phyloP scores from a whole-genome alignment of 2,113 vertebrate genomes.

The Menidia beryllina region DNA sequence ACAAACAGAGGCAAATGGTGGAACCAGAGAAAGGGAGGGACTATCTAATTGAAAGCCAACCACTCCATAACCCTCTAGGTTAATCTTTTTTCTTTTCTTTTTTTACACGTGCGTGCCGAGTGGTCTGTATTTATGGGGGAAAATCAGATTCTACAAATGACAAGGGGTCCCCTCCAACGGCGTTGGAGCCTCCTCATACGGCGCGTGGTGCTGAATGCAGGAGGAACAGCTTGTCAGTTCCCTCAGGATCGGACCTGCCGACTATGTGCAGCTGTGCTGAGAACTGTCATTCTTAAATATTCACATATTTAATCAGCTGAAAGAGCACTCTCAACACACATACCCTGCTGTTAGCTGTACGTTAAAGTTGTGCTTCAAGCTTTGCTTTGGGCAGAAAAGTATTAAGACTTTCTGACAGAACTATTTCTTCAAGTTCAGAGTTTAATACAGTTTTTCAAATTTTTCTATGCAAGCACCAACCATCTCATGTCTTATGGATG shows the following conservation, averaged over 20 bases:
- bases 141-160: conserved; percentile 74
- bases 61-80: conserved; percentile 62
- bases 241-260: conserved; percentile 76
- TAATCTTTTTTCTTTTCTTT: conserved; percentile 58
- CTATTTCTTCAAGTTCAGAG: conserved; percentile 33
- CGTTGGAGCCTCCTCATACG: conserved; percentile 72
- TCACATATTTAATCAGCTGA: conserved; percentile 85
- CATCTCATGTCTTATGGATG: background rate
- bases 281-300: conserved; percentile 84
- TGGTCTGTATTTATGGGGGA: conserved; percentile 65
- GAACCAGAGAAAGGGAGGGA: conserved; percentile 33
- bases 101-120: conserved; percentile 60
- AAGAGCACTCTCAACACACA: conserved; percentile 65
- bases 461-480: conserved; percentile 15
- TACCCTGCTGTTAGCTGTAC: background rate
- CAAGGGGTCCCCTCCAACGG: conserved; percentile 67
- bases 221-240: conserved; percentile 81
- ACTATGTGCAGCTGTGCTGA: conserved; percentile 81
- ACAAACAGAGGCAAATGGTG: conserved; percentile 56
- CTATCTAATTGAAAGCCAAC: conserved; percentile 78
- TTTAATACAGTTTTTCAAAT: conserved; percentile 32
- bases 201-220: conserved; percentile 72
- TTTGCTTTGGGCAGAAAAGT: conserved; percentile 33
- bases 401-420: conserved; percentile 34
- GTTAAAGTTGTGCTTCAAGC: conserved; percentile 19